Evolutionary conservation across 92 coral and sea anemone genomes (phyloP).

Genomic region (Heliopora coerulea): DNA sequence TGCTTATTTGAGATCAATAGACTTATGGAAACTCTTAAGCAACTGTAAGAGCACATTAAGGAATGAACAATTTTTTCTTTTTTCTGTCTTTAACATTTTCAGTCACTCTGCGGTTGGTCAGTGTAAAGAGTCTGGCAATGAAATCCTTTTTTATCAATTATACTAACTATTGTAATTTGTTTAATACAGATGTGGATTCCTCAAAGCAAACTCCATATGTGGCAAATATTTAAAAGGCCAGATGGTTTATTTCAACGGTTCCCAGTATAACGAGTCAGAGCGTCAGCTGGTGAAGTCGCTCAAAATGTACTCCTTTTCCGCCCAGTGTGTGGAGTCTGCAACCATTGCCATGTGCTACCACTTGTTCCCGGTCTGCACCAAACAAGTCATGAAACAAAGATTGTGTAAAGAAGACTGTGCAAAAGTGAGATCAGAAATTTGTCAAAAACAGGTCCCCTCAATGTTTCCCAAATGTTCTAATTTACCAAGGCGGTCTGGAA

Average conservation of each 20-base stretch:
- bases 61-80: no score
- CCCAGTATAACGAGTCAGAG: constrained; percentile 8
- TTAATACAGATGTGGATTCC: constrained; percentile 12
- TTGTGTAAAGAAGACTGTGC: constrained; percentile 87
- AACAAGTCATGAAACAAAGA: constrained; percentile 54
- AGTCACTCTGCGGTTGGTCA: no score
- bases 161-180: background rate
- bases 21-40: no score
- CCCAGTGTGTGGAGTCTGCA: constrained; percentile 62
- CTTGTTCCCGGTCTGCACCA: constrained; percentile 66
- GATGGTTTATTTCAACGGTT: constrained; percentile 10
- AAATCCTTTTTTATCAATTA: no score
- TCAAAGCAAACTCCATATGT: constrained; percentile 16
- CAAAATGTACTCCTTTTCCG: background rate
- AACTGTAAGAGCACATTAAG: no score
- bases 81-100: no score
- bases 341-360: constrained; percentile 83
- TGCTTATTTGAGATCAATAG: no score
- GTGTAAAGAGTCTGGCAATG: no score
- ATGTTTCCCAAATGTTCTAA: constrained; percentile 70
- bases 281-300: background rate
- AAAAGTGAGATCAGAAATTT: constrained; percentile 62
- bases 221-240: background rate
- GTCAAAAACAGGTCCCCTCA: constrained; percentile 53
- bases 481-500: constrained; percentile 46